Base-by-base conservation (phyloP, 2,888 invertebrate genomes). In the Drosophila lacicola region DNA sequence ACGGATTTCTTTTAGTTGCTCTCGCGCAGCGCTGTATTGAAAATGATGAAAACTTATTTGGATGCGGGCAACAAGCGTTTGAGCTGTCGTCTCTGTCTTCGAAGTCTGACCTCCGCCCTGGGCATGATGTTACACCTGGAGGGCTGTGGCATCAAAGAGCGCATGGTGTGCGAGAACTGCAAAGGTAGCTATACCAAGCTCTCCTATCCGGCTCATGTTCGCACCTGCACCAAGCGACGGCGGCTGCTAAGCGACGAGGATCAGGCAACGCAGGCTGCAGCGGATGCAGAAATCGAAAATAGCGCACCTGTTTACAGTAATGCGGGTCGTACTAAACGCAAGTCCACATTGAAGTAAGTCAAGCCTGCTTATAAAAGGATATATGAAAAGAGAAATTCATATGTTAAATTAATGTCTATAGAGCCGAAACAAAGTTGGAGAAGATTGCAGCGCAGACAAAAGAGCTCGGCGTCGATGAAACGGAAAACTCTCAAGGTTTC, bases 391-490 rank as follows among this genome's bases (percentile, higher is more conserved):
- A 37, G 17, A 10, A 2, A 36, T 11, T 4, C 11, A 11, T 19
- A 6, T 36, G 25, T 42, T 37, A 34, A 34, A n/a, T 33, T 21
- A 21, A 1, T 33, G 4, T 11, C 4, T 71, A 1, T 58, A 91
- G 91, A 58, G 92, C 92, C 13, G 92, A 92, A 76, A 77, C 67
- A 6, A 90, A 88, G 29, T 51, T 92, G 4, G 91, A 89, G 58
- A 80, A 72, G 11, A 66, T 91, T 21, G 86, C 84, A 3, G 77
- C 62, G 5, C 77, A 80, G 3, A n/a, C 83, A 9, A 45, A 56
- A 13, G 51, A 61, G 5, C 64, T 54, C 0, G 11, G 6, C 19
- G 13, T 9, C 17, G 53, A 62, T 33, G 58, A 62, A 0, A n/a
- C 8, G 2, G 8, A n/a, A 5, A 14, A 10, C 11, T 4, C 8